A percentile compares a stretch with the other conserved stretches of the same genome.
These are phyloP conservation scores for Lampris megalopsis DNA, from an alignment of 2,113 vertebrate species.

Conservation along the genomic window DNA sequence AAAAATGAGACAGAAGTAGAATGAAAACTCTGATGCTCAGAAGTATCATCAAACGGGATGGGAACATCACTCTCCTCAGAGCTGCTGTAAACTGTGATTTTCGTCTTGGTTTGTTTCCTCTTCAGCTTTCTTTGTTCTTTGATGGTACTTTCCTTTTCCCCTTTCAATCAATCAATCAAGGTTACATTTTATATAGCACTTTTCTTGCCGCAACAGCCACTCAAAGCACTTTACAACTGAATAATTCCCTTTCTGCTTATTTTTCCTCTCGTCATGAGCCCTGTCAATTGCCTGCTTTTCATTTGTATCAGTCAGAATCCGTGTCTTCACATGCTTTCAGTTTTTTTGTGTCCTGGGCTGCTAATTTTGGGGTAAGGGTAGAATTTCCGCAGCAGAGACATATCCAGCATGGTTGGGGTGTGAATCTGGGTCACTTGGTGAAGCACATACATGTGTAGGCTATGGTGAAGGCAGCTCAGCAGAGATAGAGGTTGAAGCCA, in stretches of 20 bases:
- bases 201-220: too few relatives aligned
- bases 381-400: slow-evolving; percentile 29
- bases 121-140: slow-evolving; percentile 33
- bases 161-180: background rate
- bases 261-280: slow-evolving; percentile 21
- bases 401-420: slow-evolving; percentile 1
- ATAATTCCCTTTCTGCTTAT: slow-evolving; percentile 1
- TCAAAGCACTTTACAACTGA: too few relatives aligned
- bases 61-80: slow-evolving; percentile 42
- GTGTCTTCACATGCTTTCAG: slow-evolving; percentile 19
- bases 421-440: slow-evolving; percentile 20
- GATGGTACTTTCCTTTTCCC: slow-evolving; percentile 20
- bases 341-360: slow-evolving; percentile 25
- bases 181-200: too few relatives aligned
- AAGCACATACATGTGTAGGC: slow-evolving; percentile 10
- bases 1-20: slow-evolving; percentile 10
- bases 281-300: slow-evolving; percentile 29
- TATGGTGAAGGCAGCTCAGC: background rate
- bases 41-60: slow-evolving; percentile 24
- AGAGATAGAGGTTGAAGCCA: slow-evolving; percentile 5
- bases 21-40: slow-evolving; percentile 24
- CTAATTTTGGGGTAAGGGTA: slow-evolving; percentile 35
- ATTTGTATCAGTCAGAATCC: slow-evolving; percentile 33
- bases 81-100: slow-evolving; percentile 31
- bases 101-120: slow-evolving; percentile 31